Evolutionary conservation across 2,797 vertebrate genomes (phyloP).

Genomic region (Lepus townsendii): DNA sequence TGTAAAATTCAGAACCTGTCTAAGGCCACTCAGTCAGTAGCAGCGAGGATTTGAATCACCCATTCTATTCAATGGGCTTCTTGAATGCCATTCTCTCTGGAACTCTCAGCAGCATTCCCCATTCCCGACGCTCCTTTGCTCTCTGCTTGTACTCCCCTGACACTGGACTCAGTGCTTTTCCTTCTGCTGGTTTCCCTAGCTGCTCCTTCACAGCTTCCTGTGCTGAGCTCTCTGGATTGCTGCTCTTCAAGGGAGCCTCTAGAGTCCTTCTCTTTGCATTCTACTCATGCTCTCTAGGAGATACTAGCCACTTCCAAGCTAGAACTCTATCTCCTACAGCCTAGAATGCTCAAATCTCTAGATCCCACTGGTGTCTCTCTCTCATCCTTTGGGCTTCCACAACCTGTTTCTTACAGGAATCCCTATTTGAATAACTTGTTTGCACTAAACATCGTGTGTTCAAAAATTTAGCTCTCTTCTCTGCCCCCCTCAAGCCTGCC

Average conservation of each 20-base stretch:
- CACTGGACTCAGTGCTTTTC: not conserved
- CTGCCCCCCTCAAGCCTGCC: not conserved
- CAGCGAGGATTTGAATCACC: not conserved
- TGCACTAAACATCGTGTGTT: not conserved
- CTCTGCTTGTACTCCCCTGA: not conserved
- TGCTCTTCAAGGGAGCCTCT: not conserved
- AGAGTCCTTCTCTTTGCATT: not conserved
- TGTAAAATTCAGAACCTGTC: not conserved
- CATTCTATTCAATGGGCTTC: not conserved
- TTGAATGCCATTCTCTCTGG: not conserved
- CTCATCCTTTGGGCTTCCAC: not conserved
- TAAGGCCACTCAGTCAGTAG: not conserved
- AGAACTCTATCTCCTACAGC: accelerated
- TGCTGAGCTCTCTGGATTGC: not conserved
- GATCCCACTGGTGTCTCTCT: not conserved
- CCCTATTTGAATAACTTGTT: not conserved
- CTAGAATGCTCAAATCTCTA: not conserved
- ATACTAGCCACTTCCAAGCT: not conserved
- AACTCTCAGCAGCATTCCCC: not conserved
- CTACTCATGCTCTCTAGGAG: not conserved
- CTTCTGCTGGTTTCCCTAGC: not conserved
- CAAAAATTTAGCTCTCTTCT: not conserved
- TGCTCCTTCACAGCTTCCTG: not conserved
- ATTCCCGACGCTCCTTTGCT: not conserved
- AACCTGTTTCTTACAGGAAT: not conserved